Percentiles rank a stretch among this genome's conserved stretches.
Conservation (phyloP, 2,888 invertebrate genomes). For the Nowickia ferox region DNA sequence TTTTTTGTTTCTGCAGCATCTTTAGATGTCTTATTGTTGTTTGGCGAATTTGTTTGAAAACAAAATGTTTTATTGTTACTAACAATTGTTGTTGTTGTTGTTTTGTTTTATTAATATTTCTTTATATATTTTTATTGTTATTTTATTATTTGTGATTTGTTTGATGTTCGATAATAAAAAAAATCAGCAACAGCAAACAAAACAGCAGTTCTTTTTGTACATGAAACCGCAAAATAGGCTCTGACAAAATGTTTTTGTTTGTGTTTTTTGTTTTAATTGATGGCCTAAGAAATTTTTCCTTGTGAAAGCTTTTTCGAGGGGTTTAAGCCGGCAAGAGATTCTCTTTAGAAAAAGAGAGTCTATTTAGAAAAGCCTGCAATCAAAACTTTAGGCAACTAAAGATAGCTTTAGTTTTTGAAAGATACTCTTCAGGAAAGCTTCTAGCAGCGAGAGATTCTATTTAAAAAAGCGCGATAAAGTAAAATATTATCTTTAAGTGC, state of each 20-base stretch:
- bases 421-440: background rate
- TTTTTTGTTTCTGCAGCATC: conserved; percentile 13
- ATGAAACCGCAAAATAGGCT: background rate
- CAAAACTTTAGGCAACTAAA: background rate
- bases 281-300: too few relatives aligned
- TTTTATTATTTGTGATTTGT: conserved; percentile 72
- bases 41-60: conserved; percentile 47
- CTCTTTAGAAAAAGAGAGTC: background rate
- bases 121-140: conserved; percentile 70
- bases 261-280: too few relatives aligned
- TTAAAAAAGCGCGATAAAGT: background rate
- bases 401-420: background rate
- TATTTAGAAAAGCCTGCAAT: background rate
- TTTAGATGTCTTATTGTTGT: conserved; percentile 39
- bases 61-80: conserved; percentile 64
- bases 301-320: background rate
- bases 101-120: conserved; percentile 65
- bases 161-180: conserved; percentile 68
- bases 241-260: background rate
- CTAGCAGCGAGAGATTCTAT: background rate
- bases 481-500: too few relatives aligned
- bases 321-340: background rate
- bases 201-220: background rate
- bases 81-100: conserved; percentile 59
- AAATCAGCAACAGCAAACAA: conserved; percentile 11